These are phyloP conservation scores for Hemithea aestivaria DNA, from an alignment of 2,888 invertebrate species.

Conservation along the genomic window DNA sequence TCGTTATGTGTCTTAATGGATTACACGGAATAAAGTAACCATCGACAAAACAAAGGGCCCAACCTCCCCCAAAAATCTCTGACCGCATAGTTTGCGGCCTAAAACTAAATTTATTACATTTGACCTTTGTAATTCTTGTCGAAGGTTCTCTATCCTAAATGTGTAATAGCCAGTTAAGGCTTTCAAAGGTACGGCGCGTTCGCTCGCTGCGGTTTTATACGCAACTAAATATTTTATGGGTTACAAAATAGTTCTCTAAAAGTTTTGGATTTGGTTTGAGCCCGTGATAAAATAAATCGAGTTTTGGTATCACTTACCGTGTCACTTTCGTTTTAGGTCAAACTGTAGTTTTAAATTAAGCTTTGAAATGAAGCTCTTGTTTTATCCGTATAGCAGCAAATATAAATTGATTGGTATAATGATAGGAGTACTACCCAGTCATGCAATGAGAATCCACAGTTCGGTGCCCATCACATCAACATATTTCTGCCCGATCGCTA, in stretches of 20 bases:
- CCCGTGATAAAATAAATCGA: conserved; percentile 43
- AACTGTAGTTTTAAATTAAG: too few relatives aligned
- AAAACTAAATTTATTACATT: conserved; percentile 77
- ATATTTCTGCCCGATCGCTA: conserved; percentile 55
- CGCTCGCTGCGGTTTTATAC: conserved; percentile 65
- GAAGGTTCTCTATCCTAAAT: conserved; percentile 68
- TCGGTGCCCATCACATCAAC: conserved; percentile 51
- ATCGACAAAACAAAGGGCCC: conserved; percentile 73
- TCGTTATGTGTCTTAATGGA: conserved; percentile 74
- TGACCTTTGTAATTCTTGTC: conserved; percentile 75
- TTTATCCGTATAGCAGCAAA: conserved; percentile 2
- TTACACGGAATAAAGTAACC: conserved; percentile 73
- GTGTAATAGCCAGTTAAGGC: conserved; percentile 64
- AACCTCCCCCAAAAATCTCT: conserved; percentile 64
- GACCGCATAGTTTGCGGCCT: conserved; percentile 72
- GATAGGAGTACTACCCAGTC: conserved; percentile 1
- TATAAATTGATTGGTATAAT: conserved; percentile 5
- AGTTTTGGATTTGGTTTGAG: conserved; percentile 51
- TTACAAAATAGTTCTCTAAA: conserved; percentile 65
- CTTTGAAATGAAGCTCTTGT: too few relatives aligned
- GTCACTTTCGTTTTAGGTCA: too few relatives aligned
- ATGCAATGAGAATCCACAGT: conserved; percentile 34
- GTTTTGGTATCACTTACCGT: conserved; percentile 29
- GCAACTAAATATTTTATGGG: conserved; percentile 72
- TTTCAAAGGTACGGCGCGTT: conserved; percentile 64